A percentile compares a stretch with the other conserved stretches of the same genome.
phyloP scores from a whole-genome alignment of 2,797 vertebrate genomes.

The Acrossocheilus wenchowensis region DNA sequence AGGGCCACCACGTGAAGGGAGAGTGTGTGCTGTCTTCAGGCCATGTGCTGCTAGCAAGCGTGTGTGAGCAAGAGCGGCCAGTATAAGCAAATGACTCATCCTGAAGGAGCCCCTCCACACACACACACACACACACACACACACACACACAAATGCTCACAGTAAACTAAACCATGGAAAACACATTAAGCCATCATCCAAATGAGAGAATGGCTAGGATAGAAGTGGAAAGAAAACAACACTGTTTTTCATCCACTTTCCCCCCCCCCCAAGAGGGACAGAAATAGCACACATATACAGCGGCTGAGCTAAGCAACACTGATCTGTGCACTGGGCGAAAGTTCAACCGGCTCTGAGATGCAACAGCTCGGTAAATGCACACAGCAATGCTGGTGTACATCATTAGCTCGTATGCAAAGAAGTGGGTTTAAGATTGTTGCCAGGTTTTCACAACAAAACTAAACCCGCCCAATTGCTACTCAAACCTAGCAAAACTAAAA shows the following conservation, averaged over 20 bases:
- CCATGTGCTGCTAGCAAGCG: slow-evolving; percentile 72
- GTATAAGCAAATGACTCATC: slow-evolving; percentile 71
- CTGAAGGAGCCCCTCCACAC: slow-evolving; percentile 51
- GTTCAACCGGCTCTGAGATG: not conserved
- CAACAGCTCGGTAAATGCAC: not conserved
- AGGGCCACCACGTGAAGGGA: slow-evolving; percentile 71
- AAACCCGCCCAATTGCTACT: no score
- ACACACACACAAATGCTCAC: slow-evolving; percentile 42
- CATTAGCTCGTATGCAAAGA: no score
- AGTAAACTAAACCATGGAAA: slow-evolving; percentile 31
- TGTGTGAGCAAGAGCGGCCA: slow-evolving; percentile 56
- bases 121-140: no score
- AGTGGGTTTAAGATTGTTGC: no score
- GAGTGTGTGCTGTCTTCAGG: slow-evolving; percentile 72
- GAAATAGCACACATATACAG: slow-evolving; percentile 26
- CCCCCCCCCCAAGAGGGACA: not conserved
- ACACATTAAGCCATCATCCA: slow-evolving; percentile 39
- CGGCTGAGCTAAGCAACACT: not conserved
- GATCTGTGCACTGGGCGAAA: slow-evolving; percentile 32
- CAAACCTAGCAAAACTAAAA: no score
- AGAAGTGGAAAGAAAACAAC: slow-evolving; percentile 21
- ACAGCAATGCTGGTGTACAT: no score
- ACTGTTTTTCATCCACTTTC: slow-evolving; percentile 23
- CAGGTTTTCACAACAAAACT: no score
- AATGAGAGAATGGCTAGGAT: slow-evolving; percentile 43